phyloP scores from a whole-genome alignment of 2,888 invertebrate species.

The Sympetrum striolatum region DNA sequence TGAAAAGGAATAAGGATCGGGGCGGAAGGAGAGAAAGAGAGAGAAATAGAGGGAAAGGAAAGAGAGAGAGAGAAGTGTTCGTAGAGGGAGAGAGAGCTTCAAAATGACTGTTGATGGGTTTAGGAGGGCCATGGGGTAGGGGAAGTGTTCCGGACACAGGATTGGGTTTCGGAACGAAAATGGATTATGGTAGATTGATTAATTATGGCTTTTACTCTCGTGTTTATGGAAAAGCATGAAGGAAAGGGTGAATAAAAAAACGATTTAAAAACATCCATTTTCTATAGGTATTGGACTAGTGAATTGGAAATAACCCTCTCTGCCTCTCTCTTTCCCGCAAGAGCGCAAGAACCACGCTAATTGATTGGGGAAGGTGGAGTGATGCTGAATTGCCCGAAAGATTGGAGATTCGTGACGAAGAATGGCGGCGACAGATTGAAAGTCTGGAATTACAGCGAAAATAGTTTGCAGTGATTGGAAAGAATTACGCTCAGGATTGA shows the following conservation, averaged over 20 bases:
- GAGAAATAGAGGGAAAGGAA: not conserved
- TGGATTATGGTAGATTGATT: constrained; percentile 22
- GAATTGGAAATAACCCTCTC: not conserved
- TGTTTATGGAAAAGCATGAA: not conserved
- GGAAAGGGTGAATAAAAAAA: not conserved
- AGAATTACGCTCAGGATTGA: too few relatives aligned
- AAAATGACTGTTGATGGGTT: constrained; percentile 12
- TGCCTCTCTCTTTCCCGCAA: not conserved
- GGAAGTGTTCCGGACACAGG: not conserved
- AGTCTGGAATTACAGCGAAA: too few relatives aligned
- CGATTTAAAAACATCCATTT: constrained; percentile 14
- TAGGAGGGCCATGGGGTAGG: not conserved
- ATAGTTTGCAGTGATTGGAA: too few relatives aligned
- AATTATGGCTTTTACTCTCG: not conserved
- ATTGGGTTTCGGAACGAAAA: constrained; percentile 3
- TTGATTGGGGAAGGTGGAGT: constrained; percentile 11
- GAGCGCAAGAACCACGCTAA: not conserved
- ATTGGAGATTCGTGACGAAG: not conserved
- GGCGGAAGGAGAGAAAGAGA: not conserved
- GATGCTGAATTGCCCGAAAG: not conserved
- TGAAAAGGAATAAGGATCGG: not conserved
- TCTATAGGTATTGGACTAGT: not conserved
- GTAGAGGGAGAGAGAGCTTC: not conserved
- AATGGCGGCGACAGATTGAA: too few relatives aligned
- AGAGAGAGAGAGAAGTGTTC: not conserved